Evolutionary conservation across 2,113 vertebrate species (phyloP).

Genomic region (Athene noctua): DNA sequence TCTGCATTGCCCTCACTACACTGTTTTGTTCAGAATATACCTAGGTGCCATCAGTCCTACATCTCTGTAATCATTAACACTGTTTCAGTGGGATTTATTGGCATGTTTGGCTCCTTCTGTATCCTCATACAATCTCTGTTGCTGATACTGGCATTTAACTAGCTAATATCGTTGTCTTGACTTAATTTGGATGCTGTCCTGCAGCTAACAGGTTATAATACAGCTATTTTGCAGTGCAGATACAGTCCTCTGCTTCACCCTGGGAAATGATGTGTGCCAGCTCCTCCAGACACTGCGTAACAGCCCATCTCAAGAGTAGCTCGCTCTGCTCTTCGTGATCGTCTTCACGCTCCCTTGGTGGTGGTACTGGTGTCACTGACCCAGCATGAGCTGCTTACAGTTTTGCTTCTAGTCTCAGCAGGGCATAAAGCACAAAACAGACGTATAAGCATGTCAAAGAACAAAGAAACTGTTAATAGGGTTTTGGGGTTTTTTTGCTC

Average conservation of each 20-base stretch:
- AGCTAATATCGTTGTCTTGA: neutral
- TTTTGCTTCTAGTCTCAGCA: neutral
- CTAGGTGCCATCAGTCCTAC: neutral
- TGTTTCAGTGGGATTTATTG: neutral
- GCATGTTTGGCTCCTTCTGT: neutral
- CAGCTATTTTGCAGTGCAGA: neutral
- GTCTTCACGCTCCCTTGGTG: fast-evolving
- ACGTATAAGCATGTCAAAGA: neutral
- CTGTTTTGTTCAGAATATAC: neutral
- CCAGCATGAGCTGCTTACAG: neutral
- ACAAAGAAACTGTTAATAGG: neutral
- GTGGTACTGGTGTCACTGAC: neutral
- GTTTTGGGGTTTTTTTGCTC: neutral
- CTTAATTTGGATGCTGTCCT: neutral
- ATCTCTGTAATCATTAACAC: neutral
- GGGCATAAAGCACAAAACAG: neutral
- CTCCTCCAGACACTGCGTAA: neutral
- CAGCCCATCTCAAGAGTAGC: neutral
- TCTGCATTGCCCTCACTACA: neutral
- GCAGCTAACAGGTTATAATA: neutral
- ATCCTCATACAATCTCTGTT: neutral
- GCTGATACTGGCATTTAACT: neutral
- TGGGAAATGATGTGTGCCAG: neutral
- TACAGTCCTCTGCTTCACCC: neutral
- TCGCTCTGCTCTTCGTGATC: neutral